A percentile compares a stretch with the other conserved stretches of the same genome.
Evolutionary conservation across 2,113 vertebrate genomes (phyloP).

Genomic region (Peromyscus leucopus): DNA sequence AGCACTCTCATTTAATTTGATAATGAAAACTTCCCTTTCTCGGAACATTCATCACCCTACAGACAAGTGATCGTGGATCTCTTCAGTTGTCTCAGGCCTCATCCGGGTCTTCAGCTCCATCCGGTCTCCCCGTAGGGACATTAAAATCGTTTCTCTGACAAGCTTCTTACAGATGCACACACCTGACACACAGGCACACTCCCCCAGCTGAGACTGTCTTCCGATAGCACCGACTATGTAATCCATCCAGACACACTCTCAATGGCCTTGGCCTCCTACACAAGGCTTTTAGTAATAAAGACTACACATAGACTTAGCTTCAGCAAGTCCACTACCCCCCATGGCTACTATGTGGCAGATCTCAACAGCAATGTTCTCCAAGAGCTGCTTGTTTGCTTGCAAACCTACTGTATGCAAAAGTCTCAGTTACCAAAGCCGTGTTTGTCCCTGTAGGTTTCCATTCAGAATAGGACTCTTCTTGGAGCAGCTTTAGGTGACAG

Average conservation of each 20-base stretch:
- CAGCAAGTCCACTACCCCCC: not conserved
- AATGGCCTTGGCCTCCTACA: not conserved
- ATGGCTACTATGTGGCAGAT: not conserved
- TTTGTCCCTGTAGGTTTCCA: not conserved
- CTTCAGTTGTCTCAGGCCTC: not conserved
- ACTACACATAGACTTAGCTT: not conserved
- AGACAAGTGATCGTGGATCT: not conserved
- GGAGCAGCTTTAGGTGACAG: not conserved
- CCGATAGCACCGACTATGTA: not conserved
- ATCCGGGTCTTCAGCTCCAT: not conserved
- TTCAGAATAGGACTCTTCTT: no score
- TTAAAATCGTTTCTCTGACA: not conserved
- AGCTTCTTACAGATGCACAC: not conserved
- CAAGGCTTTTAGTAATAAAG: slow-evolving; percentile 6
- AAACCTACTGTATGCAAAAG: not conserved
- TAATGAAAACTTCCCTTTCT: not conserved
- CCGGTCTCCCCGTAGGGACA: not conserved
- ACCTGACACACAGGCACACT: not conserved
- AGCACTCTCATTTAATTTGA: not conserved
- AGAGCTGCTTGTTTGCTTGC: not conserved
- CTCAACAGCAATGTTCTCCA: not conserved
- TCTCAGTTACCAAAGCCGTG: not conserved
- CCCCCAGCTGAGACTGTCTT: not conserved
- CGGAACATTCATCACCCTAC: not conserved
- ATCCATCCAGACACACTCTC: not conserved